Conservation (phyloP, 2,888 invertebrate genomes). For the Papilio gigon region DNA sequence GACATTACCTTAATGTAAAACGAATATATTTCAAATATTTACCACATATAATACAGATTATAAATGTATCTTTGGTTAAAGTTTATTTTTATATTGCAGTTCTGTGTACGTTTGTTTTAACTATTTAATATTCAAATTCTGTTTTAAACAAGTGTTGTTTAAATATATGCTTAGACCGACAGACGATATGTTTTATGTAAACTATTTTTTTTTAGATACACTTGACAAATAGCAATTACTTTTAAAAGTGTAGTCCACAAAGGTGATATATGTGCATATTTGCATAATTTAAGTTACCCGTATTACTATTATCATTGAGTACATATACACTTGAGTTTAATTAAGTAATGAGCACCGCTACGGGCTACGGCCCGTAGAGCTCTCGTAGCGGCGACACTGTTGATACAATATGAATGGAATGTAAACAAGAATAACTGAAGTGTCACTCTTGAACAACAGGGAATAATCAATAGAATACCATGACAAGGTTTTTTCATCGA, state of each 20-base stretch:
- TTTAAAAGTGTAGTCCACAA: not conserved
- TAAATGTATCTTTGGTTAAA: not conserved
- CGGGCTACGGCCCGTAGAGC: constrained; percentile 4
- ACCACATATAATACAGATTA: not conserved
- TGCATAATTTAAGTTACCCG: not conserved
- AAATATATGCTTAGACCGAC: too few relatives aligned
- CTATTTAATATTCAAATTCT: not conserved
- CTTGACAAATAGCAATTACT: not conserved
- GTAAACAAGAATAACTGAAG: not conserved
- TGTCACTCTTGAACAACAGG: not conserved
- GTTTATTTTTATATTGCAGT: not conserved
- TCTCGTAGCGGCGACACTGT: not conserved
- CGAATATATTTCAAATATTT: too few relatives aligned
- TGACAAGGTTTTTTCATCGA: too few relatives aligned
- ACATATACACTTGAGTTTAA: constrained; percentile 11
- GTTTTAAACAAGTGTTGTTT: not conserved
- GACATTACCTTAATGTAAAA: not conserved
- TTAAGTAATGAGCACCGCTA: constrained; percentile 22
- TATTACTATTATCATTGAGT: not conserved
- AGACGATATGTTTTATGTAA: too few relatives aligned
- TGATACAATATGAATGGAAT: constrained; percentile 8
- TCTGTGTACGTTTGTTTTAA: not conserved
- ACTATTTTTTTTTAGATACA: not conserved
- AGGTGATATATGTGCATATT: constrained; percentile 1
- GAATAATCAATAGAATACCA: not conserved